Conservation (phyloP, 2,797 vertebrate species). For the Lacerta bilineata region DNA sequence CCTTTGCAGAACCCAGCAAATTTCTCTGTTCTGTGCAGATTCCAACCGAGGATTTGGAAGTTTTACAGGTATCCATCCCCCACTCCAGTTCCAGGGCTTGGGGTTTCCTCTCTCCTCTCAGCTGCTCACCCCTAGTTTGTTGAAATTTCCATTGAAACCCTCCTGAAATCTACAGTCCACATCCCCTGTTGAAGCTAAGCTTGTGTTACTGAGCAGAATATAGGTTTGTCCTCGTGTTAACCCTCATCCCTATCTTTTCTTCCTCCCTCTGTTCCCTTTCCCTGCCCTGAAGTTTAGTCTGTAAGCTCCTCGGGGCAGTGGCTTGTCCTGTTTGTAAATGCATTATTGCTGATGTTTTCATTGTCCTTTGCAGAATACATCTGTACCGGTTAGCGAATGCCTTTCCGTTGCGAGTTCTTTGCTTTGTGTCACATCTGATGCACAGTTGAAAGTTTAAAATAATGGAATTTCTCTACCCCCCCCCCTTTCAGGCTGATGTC, state of each 20-base stretch:
- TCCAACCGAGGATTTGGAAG: not conserved
- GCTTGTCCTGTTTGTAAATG: not conserved
- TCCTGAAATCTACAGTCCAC: not conserved
- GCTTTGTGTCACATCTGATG: not conserved
- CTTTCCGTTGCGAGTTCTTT: not conserved
- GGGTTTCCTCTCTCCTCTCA: no score
- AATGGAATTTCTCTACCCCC: not conserved
- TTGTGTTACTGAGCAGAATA: not conserved
- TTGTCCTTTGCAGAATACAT: not conserved
- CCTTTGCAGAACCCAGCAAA: not conserved
- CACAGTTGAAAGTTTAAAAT: not conserved
- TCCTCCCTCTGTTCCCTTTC: no score
- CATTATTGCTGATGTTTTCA: not conserved
- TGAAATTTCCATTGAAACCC: not conserved
- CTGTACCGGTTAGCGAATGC: not conserved
- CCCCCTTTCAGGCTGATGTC: slow-evolving; percentile 86
- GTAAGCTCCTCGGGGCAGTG: not conserved
- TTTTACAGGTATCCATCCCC: not conserved
- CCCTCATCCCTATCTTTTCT: not conserved
- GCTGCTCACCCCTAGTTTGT: not conserved
- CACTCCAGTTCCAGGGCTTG: not conserved
- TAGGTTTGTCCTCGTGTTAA: not conserved
- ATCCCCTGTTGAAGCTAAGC: no score
- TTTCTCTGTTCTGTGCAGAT: not conserved
- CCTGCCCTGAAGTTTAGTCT: not conserved